These are phyloP conservation scores for Calephelis virginiensis DNA, from an alignment of 1,140 invertebrate species.

Conservation along the genomic window DNA sequence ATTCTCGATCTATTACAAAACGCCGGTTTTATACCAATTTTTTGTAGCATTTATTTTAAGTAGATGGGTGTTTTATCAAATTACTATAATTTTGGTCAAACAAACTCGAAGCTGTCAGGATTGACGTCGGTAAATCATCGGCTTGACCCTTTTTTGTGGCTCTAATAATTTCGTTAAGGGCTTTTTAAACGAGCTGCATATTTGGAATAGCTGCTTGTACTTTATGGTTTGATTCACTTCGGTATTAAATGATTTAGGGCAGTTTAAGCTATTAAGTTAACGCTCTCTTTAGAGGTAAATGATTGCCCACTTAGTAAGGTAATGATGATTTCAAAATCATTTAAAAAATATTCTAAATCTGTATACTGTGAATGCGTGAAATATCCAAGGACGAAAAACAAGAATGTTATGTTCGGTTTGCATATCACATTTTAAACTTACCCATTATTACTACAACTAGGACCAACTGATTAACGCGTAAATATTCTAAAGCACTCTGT, in stretches of 20 bases:
- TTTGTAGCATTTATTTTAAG: constrained; percentile 60
- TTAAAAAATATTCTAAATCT: background rate
- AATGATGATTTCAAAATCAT: background rate
- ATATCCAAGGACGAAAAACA: no score
- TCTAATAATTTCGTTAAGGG: constrained; percentile 72
- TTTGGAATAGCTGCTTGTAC: constrained; percentile 66
- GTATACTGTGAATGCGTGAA: no score
- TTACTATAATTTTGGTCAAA: constrained; percentile 73
- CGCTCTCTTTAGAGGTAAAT: constrained; percentile 2
- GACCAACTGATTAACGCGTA: no score
- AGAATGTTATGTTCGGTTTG: no score
- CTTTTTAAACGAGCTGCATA: constrained; percentile 66
- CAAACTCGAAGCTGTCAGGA: constrained; percentile 70
- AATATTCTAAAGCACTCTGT: no score
- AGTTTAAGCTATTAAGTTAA: constrained; percentile 6
- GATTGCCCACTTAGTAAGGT: background rate
- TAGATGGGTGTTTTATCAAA: constrained; percentile 70
- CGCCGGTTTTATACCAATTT: constrained; percentile 42
- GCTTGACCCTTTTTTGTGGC: constrained; percentile 61
- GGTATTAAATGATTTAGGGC: constrained; percentile 56
- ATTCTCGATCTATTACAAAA: constrained; percentile 54
- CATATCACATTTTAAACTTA: no score
- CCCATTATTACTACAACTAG: background rate
- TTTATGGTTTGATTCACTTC: constrained; percentile 59
- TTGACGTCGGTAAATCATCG: constrained; percentile 73